Evolutionary conservation across 2,888 invertebrate genomes (phyloP).

Genomic region (Gandaritis pyraliata): DNA sequence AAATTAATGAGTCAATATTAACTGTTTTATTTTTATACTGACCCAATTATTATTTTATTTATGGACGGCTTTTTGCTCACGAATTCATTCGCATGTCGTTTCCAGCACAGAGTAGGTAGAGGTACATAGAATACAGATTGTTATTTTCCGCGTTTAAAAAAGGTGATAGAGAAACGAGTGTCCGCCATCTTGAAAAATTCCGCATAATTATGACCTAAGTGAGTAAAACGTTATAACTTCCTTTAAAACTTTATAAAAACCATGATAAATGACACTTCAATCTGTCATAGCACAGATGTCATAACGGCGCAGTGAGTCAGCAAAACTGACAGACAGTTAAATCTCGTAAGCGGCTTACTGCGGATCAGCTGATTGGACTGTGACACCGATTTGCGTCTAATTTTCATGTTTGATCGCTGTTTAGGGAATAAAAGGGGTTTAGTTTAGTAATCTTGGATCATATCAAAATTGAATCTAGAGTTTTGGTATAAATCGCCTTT

Average conservation of each 20-base stretch:
- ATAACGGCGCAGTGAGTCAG: constrained; percentile 31
- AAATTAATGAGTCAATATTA: constrained; percentile 3
- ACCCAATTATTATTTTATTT: not conserved
- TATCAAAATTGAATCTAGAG: constrained; percentile 9
- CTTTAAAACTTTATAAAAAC: not conserved
- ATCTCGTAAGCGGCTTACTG: constrained; percentile 37
- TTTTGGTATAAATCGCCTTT: no score
- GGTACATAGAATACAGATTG: no score
- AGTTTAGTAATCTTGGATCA: constrained; percentile 13
- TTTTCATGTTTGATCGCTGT: constrained; percentile 32
- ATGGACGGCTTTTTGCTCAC: not conserved
- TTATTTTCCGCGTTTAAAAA: no score
- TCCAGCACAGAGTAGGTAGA: no score
- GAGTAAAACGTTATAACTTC: no score
- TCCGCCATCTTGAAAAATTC: no score
- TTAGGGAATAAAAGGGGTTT: constrained; percentile 17
- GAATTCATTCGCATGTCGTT: not conserved
- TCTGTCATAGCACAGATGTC: constrained; percentile 22
- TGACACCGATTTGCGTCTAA: constrained; percentile 36
- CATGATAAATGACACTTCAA: constrained; percentile 29
- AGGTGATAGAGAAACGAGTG: no score
- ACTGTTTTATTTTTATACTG: constrained; percentile 1
- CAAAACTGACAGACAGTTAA: constrained; percentile 23
- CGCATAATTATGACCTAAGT: no score
- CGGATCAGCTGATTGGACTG: constrained; percentile 40